Conservation (phyloP, 1,140 invertebrate genomes). For the Lordiphosa clarofinis region DNA sequence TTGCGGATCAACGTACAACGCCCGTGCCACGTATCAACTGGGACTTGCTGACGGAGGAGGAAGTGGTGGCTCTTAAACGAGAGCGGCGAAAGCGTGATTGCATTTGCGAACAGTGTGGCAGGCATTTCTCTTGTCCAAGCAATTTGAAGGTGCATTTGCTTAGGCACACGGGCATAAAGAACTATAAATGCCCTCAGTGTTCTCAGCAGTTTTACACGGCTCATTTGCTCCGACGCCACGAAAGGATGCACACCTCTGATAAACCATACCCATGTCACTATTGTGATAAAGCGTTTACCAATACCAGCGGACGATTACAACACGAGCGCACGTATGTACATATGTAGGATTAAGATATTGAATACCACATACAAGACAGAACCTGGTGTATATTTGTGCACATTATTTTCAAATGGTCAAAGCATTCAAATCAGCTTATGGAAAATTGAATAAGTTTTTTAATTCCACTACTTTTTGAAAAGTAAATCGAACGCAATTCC, state of each 20-base stretch:
- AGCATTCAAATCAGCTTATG: no score
- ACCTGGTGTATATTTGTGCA: no score
- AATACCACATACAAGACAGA: no score
- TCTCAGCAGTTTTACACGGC: constrained; percentile 52
- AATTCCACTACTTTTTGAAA: no score
- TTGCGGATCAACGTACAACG: constrained; percentile 22
- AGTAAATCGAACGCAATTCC: no score
- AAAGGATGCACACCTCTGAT: constrained; percentile 30
- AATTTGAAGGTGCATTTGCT: constrained; percentile 63
- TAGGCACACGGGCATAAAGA: constrained; percentile 46
- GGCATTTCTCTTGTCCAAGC: constrained; percentile 57
- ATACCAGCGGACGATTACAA: constrained; percentile 50
- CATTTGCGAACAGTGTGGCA: constrained; percentile 57
- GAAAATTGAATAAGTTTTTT: no score
- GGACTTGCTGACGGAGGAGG: constrained; percentile 49
- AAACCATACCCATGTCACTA: constrained; percentile 47
- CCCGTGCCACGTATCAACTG: constrained; percentile 41
- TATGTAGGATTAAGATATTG: no score
- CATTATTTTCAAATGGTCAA: no score
- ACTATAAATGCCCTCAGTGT: constrained; percentile 41
- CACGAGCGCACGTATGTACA: constrained; percentile 50
- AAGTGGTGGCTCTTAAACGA: constrained; percentile 46
- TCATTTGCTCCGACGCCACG: constrained; percentile 50
- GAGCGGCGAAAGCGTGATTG: constrained; percentile 59
- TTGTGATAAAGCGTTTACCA: constrained; percentile 46